Evolutionary conservation across 2,113 vertebrate species (phyloP).

Genomic region (Apodemus sylvaticus): DNA sequence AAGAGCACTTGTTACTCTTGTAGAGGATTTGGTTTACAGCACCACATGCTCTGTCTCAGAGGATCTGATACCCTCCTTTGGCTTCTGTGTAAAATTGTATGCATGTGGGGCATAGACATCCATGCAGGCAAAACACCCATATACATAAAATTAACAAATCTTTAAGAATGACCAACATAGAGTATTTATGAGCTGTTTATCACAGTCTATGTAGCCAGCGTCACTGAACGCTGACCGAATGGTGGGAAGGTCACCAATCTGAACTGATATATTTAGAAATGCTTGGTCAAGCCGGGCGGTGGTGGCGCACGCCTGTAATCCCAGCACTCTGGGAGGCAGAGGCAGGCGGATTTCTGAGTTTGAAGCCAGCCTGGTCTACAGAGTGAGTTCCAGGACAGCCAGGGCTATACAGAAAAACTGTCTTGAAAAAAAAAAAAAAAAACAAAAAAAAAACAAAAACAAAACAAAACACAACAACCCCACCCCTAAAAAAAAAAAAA

Average conservation of each 20-base stretch:
- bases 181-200: conserved; percentile 22
- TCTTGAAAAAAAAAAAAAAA: too few relatives aligned
- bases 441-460: too few relatives aligned
- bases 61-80: not conserved
- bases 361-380: too few relatives aligned
- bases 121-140: not conserved
- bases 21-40: not conserved
- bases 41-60: not conserved
- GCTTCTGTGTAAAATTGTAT: not conserved
- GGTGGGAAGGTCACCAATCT: not conserved
- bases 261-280: not conserved
- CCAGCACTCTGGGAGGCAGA: too few relatives aligned
- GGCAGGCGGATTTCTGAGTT: too few relatives aligned
- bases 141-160: not conserved
- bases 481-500: too few relatives aligned
- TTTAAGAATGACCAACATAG: not conserved
- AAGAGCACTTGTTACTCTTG: not conserved
- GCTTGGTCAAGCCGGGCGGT: too few relatives aligned
- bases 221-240: not conserved
- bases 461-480: too few relatives aligned
- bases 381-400: too few relatives aligned
- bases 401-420: too few relatives aligned
- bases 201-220: conserved; percentile 23
- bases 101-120: not conserved
- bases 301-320: too few relatives aligned